Conservation (phyloP, 1,140 invertebrate genomes). For the Atta cephalotes region DNA sequence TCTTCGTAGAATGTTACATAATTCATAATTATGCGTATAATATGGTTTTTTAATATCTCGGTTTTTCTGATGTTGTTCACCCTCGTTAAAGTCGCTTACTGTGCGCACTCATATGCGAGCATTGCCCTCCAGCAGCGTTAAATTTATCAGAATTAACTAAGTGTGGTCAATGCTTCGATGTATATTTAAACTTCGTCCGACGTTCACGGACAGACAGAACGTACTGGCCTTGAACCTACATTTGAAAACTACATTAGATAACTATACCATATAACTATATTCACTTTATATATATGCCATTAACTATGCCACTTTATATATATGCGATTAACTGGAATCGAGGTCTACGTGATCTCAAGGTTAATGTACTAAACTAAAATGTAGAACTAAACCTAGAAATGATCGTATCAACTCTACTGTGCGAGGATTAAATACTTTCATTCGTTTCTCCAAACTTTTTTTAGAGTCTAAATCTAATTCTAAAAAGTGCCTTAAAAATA, state of each 20-base stretch:
- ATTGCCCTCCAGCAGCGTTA: conserved; percentile 37
- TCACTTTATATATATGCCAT: not conserved
- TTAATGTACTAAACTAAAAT: not conserved
- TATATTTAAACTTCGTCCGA: conserved; percentile 43
- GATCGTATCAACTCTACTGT: not conserved
- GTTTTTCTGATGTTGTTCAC: not conserved
- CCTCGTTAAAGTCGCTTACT: conserved; percentile 9
- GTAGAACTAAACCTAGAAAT: not conserved
- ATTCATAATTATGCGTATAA: conserved; percentile 4
- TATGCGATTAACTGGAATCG: conserved; percentile 2
- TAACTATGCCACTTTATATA: conserved; percentile 1
- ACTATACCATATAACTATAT: not conserved
- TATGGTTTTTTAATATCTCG: conserved; percentile 6
- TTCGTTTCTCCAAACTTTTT: not conserved
- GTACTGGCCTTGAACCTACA: conserved; percentile 50
- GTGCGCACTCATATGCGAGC: not conserved
- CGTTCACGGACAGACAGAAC: not conserved
- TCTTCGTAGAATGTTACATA: not conserved
- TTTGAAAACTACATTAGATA: conserved; percentile 27
- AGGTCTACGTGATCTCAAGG: not conserved
- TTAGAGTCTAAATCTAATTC: too few species aligned
- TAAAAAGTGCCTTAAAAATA: too few species aligned
- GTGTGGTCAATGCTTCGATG: conserved; percentile 16
- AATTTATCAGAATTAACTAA: conserved; percentile 58
- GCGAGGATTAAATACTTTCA: not conserved